Conservation (phyloP, 2,888 invertebrate species). For the Dioctria rufipes region DNA sequence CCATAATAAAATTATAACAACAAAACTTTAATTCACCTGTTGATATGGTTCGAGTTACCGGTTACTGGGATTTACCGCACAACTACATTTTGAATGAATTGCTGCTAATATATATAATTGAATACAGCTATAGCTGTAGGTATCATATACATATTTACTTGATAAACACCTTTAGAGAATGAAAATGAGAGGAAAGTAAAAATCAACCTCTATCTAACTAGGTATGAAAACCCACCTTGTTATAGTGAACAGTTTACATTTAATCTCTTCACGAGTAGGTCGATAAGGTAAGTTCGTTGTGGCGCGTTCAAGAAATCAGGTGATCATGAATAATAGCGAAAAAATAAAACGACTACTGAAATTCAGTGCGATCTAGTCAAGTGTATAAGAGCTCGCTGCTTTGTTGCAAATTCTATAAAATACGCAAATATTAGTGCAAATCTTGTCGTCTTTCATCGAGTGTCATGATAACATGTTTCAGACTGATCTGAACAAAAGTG, state of each 20-base stretch:
- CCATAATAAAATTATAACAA: conserved; percentile 11
- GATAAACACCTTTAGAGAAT: conserved; percentile 35
- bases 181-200: conserved; percentile 27
- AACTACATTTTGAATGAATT: neutral
- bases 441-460: neutral
- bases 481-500: neutral
- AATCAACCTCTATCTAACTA: conserved; percentile 8
- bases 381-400: no score
- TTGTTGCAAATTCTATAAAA: neutral
- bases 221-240: neutral
- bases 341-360: neutral
- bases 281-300: conserved; percentile 27
- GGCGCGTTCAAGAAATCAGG: conserved; percentile 18
- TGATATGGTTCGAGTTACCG: neutral
- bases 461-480: neutral
- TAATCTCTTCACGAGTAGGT: conserved; percentile 35
- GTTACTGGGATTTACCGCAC: conserved; percentile 33
- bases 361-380: no score
- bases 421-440: neutral
- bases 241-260: conserved; percentile 19
- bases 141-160: conserved; percentile 10
- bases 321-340: conserved; percentile 10
- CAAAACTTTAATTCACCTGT: conserved; percentile 37
- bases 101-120: conserved; percentile 8
- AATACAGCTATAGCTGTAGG: neutral